These are phyloP conservation scores for Sitta carolinensis DNA, from an alignment of 2,797 vertebrate species.

Conservation along the genomic window DNA sequence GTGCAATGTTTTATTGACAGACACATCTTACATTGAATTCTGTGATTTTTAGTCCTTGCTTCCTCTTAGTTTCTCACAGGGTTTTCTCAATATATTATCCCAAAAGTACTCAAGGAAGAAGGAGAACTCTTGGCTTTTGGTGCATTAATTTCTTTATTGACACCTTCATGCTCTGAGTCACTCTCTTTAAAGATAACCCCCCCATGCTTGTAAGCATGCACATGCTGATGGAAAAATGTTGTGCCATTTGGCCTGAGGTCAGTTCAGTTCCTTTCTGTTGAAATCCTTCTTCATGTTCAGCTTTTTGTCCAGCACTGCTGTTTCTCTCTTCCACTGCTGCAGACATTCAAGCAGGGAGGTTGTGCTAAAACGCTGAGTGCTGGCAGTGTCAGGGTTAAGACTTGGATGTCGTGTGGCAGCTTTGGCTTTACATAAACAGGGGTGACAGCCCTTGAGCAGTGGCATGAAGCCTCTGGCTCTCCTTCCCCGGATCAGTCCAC, in stretches of 20 bases:
- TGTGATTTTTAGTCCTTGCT: background rate
- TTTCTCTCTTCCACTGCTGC: background rate
- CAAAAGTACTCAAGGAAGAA: background rate
- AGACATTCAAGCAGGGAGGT: background rate
- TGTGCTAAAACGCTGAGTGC: background rate
- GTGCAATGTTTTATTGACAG: background rate
- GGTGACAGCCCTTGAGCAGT: background rate
- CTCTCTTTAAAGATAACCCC: background rate
- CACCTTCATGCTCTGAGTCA: background rate
- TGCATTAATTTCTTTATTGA: background rate
- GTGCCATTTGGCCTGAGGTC: background rate
- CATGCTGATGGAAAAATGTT: background rate
- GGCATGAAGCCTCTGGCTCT: background rate
- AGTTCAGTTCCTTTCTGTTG: background rate
- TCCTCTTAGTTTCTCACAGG: background rate
- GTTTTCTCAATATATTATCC: background rate
- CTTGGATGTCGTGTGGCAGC: background rate
- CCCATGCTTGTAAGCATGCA: background rate
- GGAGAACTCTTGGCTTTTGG: background rate
- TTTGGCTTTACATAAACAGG: background rate
- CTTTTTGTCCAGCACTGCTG: background rate
- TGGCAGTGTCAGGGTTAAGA: background rate
- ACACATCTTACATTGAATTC: background rate
- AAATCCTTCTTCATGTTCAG: background rate
- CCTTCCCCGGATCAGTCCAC: accelerated